Evolutionary conservation across 2,113 vertebrate genomes (phyloP).

Genomic region (Neotragus pygmaeus): DNA sequence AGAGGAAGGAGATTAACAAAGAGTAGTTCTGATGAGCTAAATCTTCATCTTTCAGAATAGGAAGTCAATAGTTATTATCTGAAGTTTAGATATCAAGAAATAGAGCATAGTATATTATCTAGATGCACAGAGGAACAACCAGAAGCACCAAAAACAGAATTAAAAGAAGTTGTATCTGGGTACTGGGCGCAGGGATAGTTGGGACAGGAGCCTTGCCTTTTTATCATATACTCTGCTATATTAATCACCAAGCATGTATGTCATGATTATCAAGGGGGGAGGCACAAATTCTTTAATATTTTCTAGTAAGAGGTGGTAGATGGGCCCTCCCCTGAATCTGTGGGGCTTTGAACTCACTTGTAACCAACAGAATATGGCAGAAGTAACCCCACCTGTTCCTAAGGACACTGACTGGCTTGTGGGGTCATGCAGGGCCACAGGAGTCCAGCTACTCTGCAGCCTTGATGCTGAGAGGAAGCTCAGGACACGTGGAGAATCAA

Average conservation of each 20-base stretch:
- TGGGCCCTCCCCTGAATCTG: background rate
- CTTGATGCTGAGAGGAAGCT: background rate
- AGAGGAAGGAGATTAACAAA: background rate
- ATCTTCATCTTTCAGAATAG: background rate
- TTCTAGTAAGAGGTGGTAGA: background rate
- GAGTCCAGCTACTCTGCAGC: background rate
- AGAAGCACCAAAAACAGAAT: background rate
- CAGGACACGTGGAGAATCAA: background rate
- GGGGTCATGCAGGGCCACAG: background rate
- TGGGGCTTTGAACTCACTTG: background rate
- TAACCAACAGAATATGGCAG: background rate
- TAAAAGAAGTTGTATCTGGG: background rate
- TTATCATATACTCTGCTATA: background rate
- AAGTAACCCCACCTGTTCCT: background rate
- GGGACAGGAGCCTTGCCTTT: background rate
- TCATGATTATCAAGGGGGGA: background rate
- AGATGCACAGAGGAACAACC: background rate
- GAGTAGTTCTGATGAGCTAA: background rate
- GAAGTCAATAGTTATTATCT: background rate
- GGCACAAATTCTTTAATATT: background rate
- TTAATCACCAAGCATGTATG: background rate
- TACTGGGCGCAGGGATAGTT: background rate
- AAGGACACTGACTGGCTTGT: background rate
- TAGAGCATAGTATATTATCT: background rate
- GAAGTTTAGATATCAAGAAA: slow-evolving; percentile 10